phyloP scores from a whole-genome alignment of 1,140 invertebrate genomes.

The Ephestia elutella region DNA sequence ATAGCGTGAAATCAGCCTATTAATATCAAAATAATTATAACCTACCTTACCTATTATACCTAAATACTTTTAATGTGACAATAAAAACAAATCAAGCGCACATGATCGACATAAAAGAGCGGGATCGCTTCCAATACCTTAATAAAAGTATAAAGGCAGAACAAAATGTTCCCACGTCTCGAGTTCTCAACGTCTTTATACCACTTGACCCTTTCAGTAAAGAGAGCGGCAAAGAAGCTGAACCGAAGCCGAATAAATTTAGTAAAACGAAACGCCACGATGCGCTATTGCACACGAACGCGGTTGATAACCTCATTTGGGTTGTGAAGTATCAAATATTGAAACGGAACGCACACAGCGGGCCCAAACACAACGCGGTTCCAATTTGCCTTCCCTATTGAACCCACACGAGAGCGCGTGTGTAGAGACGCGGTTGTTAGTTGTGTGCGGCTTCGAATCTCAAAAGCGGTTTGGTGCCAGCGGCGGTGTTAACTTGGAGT shows the following conservation, averaged over 20 bases:
- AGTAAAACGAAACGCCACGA: slow-evolving; percentile 58
- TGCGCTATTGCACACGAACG: slow-evolving; percentile 25
- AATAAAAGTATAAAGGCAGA: not conserved
- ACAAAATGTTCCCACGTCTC: slow-evolving; percentile 51
- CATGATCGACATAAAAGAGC: not conserved
- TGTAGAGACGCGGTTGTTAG: not conserved
- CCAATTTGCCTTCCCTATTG: slow-evolving; percentile 14
- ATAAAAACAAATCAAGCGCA: too few species aligned
- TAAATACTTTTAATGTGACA: too few species aligned
- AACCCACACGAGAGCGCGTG: slow-evolving; percentile 15
- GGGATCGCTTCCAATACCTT: not conserved
- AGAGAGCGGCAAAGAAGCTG: not conserved
- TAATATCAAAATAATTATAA: too few species aligned
- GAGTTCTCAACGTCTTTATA: slow-evolving; percentile 49
- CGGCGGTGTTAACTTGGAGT: slow-evolving; percentile 45
- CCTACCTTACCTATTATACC: too few species aligned
- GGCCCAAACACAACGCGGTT: not conserved
- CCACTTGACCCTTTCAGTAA: slow-evolving; percentile 63
- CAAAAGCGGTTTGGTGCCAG: slow-evolving; percentile 36
- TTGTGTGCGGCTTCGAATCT: slow-evolving; percentile 31
- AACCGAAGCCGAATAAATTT: slow-evolving; percentile 47
- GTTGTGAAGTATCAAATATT: slow-evolving; percentile 33
- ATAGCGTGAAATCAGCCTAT: too few species aligned
- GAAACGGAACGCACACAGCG: slow-evolving; percentile 27
- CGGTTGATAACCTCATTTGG: slow-evolving; percentile 55